A percentile compares a stretch with the other conserved stretches of the same genome.
These are phyloP conservation scores for Lerista edwardsae DNA, from an alignment of 2,797 vertebrate species.

Conservation along the genomic window DNA sequence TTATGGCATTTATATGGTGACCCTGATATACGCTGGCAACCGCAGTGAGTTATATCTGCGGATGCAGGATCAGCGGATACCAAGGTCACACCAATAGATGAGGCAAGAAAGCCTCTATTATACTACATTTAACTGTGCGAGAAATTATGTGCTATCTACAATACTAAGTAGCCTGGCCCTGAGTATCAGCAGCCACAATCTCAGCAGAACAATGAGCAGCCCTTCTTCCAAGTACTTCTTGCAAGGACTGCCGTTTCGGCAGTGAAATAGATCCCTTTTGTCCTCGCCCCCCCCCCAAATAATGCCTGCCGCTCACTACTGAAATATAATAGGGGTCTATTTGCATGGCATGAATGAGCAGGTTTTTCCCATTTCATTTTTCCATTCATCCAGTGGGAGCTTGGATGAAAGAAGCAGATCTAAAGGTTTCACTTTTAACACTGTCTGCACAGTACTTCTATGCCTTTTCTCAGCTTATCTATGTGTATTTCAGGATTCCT, in stretches of 20 bases:
- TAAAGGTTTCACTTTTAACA: slow-evolving; percentile 50
- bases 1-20: too few relatives aligned
- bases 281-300: not conserved
- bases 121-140: not conserved
- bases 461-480: slow-evolving; percentile 50
- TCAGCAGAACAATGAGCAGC: not conserved
- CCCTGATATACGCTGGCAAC: too few relatives aligned
- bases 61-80: too few relatives aligned
- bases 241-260: not conserved
- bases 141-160: not conserved
- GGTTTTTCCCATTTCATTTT: slow-evolving; percentile 28
- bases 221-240: not conserved
- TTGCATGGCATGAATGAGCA: slow-evolving; percentile 57
- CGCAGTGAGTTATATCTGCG: too few relatives aligned
- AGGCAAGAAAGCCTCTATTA: not conserved
- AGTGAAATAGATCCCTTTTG: slow-evolving; percentile 27
- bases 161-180: not conserved
- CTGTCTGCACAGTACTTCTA: slow-evolving; percentile 52
- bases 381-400: slow-evolving; percentile 42
- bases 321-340: slow-evolving; percentile 49
- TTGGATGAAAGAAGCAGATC: slow-evolving; percentile 65
- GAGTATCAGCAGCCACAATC: not conserved
- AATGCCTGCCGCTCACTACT: slow-evolving; percentile 26
- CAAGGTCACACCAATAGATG: too few relatives aligned
- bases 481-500: slow-evolving; percentile 47